phyloP scores from a whole-genome alignment of 37 sponge, comb jelly and placozoan species.

The Crambe crambe region DNA sequence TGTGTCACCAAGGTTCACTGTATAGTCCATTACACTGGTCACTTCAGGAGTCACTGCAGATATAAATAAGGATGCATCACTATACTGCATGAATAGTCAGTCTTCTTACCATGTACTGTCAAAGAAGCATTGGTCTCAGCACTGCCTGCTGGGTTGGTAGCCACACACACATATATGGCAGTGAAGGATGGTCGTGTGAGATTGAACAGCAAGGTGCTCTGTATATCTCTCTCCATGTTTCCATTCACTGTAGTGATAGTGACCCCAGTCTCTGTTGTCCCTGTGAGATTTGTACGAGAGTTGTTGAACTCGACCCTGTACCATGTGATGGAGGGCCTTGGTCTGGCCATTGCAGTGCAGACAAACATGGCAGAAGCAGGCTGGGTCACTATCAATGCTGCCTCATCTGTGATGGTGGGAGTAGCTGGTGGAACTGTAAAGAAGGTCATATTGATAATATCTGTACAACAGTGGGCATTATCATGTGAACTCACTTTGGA shows the following conservation, averaged over 20 bases:
- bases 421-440: conserved; percentile 10
- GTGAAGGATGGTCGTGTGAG: conserved; percentile 16
- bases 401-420: not conserved
- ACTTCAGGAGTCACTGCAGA: conserved; percentile 14
- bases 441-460: not conserved
- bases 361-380: conserved; percentile 6
- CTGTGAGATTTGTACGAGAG: not conserved
- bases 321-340: conserved; percentile 68
- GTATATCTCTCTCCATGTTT: not conserved
- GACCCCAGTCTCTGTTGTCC: not conserved
- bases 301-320: conserved; percentile 6
- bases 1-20: conserved; percentile 23
- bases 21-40: conserved; percentile 5
- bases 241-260: not conserved
- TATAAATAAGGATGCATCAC: not conserved
- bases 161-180: conserved; percentile 56
- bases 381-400: not conserved
- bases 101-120: conserved; percentile 41
- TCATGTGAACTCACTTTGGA: conserved; percentile 20
- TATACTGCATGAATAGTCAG: not conserved
- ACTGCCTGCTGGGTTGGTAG: conserved; percentile 32
- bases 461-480: not conserved
- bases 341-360: conserved; percentile 48
- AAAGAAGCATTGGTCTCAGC: conserved; percentile 14
- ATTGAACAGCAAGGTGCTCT: conserved; percentile 28